Conservation (phyloP, 2,797 vertebrate species). For the Acrossocheilus wenchowensis region DNA sequence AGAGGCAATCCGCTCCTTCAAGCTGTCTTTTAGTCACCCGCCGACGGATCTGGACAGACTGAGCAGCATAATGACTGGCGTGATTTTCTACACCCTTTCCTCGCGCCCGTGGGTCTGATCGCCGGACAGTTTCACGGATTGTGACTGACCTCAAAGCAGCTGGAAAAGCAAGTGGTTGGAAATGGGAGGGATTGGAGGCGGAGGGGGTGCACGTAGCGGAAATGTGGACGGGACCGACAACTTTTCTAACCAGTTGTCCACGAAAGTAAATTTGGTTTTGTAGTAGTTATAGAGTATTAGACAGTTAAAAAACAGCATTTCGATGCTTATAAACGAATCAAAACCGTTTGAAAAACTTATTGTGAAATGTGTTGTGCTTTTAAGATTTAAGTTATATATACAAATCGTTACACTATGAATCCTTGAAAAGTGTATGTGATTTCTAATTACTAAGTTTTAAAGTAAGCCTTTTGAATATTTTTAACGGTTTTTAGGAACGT, state of each 20-base stretch:
- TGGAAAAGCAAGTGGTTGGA: slow-evolving; percentile 61
- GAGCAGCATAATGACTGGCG: slow-evolving; percentile 20
- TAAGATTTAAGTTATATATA: not conserved
- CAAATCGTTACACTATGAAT: not conserved
- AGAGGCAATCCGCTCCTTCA: not conserved
- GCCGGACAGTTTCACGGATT: slow-evolving; percentile 41
- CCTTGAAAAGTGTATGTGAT: not conserved
- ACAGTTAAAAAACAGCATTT: no score
- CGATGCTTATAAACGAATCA: no score
- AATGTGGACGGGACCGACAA: slow-evolving; percentile 68
- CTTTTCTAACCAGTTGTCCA: slow-evolving; percentile 47
- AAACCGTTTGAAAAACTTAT: not conserved
- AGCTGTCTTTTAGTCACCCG: slow-evolving; percentile 25
- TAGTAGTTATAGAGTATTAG: no score
- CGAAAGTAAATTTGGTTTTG: not conserved
- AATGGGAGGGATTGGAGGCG: slow-evolving; percentile 55
- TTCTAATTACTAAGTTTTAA: not conserved
- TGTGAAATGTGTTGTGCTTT: not conserved
- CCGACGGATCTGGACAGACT: slow-evolving; percentile 14
- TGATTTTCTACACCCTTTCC: slow-evolving; percentile 28
- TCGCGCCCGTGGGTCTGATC: slow-evolving; percentile 3
- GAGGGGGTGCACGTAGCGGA: slow-evolving; percentile 59
- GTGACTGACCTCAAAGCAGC: slow-evolving; percentile 64
- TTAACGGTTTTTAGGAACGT: not conserved
- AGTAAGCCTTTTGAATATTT: not conserved